Conservation (phyloP, 2,888 invertebrate genomes). For the Colostygia pectinataria region DNA sequence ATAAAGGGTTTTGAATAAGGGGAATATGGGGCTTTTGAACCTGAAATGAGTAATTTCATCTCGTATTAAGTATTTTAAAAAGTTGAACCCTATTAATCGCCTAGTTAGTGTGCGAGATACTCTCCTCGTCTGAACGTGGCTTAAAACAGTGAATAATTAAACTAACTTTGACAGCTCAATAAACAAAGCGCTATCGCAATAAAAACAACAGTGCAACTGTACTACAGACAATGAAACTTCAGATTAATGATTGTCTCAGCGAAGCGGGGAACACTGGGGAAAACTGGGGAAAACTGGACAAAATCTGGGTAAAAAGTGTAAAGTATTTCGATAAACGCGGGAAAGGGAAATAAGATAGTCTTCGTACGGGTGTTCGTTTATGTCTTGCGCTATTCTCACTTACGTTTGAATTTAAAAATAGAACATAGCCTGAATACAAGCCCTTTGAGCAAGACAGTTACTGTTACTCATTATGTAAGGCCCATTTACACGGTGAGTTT, state of each 20-base stretch:
- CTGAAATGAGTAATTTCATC: too few species aligned
- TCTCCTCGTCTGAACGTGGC: too few species aligned
- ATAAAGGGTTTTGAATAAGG: too few species aligned
- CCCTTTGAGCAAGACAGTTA: not conserved
- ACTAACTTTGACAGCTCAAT: constrained; percentile 25
- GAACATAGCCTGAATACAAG: not conserved
- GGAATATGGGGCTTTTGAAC: too few species aligned
- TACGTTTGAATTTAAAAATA: not conserved
- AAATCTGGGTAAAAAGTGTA: not conserved
- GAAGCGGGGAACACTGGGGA: constrained; percentile 18
- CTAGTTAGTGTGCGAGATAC: too few species aligned
- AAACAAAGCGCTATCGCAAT: constrained; percentile 19
- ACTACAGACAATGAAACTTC: constrained; percentile 29
- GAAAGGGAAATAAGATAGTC: not conserved
- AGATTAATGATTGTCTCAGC: constrained; percentile 33
- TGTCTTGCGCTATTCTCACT: too few species aligned
- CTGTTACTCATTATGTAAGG: too few species aligned
- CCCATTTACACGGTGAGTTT: too few species aligned
- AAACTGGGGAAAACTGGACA: constrained; percentile 13
- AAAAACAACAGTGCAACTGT: constrained; percentile 29
- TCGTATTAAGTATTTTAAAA: too few species aligned
- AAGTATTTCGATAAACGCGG: not conserved
- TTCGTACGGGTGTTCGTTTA: not conserved
- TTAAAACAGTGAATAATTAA: constrained; percentile 24
- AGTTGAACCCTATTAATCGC: too few species aligned